Evolutionary conservation across 2,113 vertebrate species (phyloP), one percentile per base, ranked within the genome.

Genomic region (Chloebia gouldiae): DNA sequence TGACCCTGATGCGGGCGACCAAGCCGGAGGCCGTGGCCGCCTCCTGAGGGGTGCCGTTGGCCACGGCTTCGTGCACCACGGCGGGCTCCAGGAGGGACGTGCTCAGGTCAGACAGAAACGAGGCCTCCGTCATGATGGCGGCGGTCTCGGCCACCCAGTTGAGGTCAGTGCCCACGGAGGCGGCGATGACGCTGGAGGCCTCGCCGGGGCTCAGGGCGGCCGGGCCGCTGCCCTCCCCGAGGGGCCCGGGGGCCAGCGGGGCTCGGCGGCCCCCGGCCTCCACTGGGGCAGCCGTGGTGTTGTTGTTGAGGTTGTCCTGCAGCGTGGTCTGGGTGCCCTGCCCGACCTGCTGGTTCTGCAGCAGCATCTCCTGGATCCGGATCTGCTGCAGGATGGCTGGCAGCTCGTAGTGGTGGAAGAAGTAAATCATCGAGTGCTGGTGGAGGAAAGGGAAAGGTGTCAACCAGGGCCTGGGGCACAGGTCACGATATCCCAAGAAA

Each of bases 381-480:
- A 99, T 98, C 98, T 99, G 99, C 97, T 99, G 99, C 82, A 99
- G 98, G 84, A 99, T 99, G 92, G 99, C 99, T 0, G 99, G 99
- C 75, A 99, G 98, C 98, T 99, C 99, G 0, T 99, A 99, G 97
- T 99, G 99, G 81, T 99, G 99, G 98, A 99, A 99, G 91, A 99
- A 99, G 95, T 99, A 99, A 96, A 99, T 99, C 99, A 99, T 99
- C 4, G 99, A 99, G 86, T 99, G 99, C 99, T 99, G 85, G 1
- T 6, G 90, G 53, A 79, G 53, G 35, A 72, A 77, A 31, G 21
- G 75, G 50, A 33, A 51, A 88, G 53, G 24, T 5, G 37, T 91
- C 33, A 82, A 31, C 15, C 0, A 0, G 9, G 50, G 31, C 8
- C 25, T 11, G 35, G 22, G 37, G 57, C 63, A 82, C 61, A 82